phyloP scores from a whole-genome alignment of 2,797 vertebrate genomes.

The Myotis findleyi region DNA sequence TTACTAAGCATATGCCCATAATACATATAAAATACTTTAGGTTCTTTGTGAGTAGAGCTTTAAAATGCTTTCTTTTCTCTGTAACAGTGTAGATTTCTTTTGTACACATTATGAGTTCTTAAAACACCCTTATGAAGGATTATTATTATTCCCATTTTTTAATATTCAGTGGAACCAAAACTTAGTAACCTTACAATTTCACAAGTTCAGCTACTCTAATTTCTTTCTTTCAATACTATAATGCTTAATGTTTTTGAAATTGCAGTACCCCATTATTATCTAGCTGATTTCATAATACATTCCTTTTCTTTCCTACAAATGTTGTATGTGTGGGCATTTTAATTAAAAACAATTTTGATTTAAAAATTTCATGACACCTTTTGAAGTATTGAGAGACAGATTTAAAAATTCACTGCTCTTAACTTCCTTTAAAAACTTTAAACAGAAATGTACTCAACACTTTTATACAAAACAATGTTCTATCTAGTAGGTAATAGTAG shows the following conservation, averaged over 20 bases:
- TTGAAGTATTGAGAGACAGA: conserved; percentile 41
- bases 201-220: conserved; percentile 56
- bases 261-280: conserved; percentile 55
- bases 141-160: conserved; percentile 34
- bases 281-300: conserved; percentile 56
- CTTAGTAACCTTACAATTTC: conserved; percentile 49
- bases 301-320: conserved; percentile 34
- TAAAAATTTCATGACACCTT: conserved; percentile 56
- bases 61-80: conserved; percentile 55
- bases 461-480: conserved; percentile 55
- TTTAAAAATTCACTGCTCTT: conserved; percentile 51
- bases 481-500: not conserved
- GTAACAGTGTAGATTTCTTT: conserved; percentile 47
- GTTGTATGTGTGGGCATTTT: conserved; percentile 58
- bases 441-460: conserved; percentile 51
- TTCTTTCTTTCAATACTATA: conserved; percentile 49
- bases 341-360: conserved; percentile 68
- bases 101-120: conserved; percentile 42
- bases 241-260: conserved; percentile 63
- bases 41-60: conserved; percentile 48
- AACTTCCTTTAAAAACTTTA: conserved; percentile 35
- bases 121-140: conserved; percentile 35
- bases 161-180: conserved; percentile 64
- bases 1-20: conserved; percentile 33
- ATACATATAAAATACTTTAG: conserved; percentile 7